Evolutionary conservation across 2,888 invertebrate genomes (phyloP).

Genomic region (Eudasyphora cyanicolor): DNA sequence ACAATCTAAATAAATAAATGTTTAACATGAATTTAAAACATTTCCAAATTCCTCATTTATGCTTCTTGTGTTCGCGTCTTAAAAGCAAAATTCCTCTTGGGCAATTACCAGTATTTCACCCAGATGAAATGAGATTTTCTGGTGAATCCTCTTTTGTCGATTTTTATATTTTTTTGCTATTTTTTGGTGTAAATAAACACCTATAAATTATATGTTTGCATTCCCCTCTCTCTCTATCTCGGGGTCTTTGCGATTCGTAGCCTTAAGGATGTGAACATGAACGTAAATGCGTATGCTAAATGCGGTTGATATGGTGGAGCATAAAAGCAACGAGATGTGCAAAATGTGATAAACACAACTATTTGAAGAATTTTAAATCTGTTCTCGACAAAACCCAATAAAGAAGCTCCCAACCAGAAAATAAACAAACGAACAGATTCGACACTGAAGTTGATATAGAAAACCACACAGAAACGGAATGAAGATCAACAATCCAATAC

Average conservation of each 20-base stretch:
- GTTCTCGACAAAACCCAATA: conserved; percentile 37
- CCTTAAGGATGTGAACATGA: too few species aligned
- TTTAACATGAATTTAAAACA: too few species aligned
- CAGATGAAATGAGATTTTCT: conserved; percentile 33
- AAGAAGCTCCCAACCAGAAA: not conserved
- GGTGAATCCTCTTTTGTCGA: not conserved
- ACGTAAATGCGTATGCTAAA: conserved; percentile 50
- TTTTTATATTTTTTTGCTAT: conserved; percentile 20
- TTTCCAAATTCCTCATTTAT: too few species aligned
- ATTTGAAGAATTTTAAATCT: conserved; percentile 61
- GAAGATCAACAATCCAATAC: conserved; percentile 8
- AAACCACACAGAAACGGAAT: conserved; percentile 58
- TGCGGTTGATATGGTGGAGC: conserved; percentile 35
- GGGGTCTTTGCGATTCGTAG: not conserved
- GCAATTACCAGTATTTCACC: conserved; percentile 56
- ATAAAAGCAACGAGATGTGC: conserved; percentile 28
- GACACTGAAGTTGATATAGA: conserved; percentile 25
- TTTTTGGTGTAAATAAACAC: conserved; percentile 51
- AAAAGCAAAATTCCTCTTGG: conserved; percentile 44
- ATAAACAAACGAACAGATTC: not conserved
- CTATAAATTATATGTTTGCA: conserved; percentile 59
- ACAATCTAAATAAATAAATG: too few species aligned
- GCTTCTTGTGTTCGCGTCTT: conserved; percentile 7
- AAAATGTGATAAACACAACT: conserved; percentile 49
- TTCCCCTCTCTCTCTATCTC: not conserved